These are phyloP conservation scores for Philereme vetulata DNA, from an alignment of 2,888 invertebrate species.

Conservation along the genomic window DNA sequence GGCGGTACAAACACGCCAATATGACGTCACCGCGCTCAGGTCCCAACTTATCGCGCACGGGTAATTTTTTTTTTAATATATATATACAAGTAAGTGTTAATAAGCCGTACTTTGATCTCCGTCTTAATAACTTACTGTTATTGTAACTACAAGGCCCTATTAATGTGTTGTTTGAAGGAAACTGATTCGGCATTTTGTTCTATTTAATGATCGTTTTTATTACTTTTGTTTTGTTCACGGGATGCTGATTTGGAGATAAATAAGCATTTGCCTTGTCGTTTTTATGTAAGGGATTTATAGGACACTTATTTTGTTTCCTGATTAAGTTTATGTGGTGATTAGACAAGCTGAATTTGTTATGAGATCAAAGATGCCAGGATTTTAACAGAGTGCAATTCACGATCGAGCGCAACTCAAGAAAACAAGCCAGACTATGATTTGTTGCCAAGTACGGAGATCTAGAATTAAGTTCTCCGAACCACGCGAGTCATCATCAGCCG, in stretches of 20 bases:
- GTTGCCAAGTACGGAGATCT: too few species aligned
- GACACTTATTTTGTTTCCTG: constrained; percentile 21
- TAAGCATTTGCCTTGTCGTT: constrained; percentile 20
- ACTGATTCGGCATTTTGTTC: constrained; percentile 33
- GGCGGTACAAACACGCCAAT: too few species aligned
- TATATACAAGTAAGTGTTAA: constrained; percentile 18
- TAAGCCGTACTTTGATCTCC: constrained; percentile 9
- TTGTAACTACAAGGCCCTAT: constrained; percentile 42
- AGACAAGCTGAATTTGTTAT: background rate
- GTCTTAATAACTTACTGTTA: constrained; percentile 50
- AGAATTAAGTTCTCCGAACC: too few species aligned
- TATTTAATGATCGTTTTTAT: constrained; percentile 34
- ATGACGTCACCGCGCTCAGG: too few species aligned
- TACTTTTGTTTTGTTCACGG: constrained; percentile 30
- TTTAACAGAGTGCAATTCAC: too few species aligned
- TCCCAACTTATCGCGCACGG: too few species aligned
- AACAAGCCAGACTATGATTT: too few species aligned
- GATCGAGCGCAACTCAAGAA: too few species aligned
- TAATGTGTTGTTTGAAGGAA: constrained; percentile 40
- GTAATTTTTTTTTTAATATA: too few species aligned
- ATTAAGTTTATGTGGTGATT: constrained; percentile 19
- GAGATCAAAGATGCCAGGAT: too few species aligned
- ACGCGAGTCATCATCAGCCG: too few species aligned
- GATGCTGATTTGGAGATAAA: constrained; percentile 30
- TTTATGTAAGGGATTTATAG: constrained; percentile 15